phyloP scores from a whole-genome alignment of 2,113 vertebrate genomes.

The Dicerorhinus sumatrensis region DNA sequence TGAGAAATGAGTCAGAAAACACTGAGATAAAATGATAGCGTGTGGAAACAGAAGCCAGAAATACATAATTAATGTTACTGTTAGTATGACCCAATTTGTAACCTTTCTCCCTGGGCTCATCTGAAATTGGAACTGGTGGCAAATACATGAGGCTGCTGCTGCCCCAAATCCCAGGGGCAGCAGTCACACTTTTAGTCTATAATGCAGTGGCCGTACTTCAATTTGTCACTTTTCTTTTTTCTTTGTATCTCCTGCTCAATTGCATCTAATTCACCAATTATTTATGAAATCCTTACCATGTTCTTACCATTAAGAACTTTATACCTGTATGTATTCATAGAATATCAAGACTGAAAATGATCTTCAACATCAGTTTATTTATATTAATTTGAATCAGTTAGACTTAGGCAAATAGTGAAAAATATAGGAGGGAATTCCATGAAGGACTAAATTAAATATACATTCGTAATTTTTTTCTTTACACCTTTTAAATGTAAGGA shows the following conservation, averaged over 20 bases:
- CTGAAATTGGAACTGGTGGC: background rate
- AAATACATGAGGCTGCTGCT: background rate
- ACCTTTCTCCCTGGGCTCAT: background rate
- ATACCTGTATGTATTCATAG: background rate
- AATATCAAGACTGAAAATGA: background rate
- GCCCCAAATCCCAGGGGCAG: background rate
- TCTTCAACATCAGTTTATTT: background rate
- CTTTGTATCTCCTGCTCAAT: background rate
- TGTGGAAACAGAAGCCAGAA: constrained; percentile 1
- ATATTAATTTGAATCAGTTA: background rate
- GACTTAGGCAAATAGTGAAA: background rate
- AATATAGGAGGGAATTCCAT: background rate
- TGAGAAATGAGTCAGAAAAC: background rate
- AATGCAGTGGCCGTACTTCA: background rate
- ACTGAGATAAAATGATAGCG: background rate
- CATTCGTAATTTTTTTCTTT: background rate
- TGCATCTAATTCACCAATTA: background rate
- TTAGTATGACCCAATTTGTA: background rate
- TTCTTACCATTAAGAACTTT: constrained; percentile 3
- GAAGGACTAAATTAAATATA: background rate
- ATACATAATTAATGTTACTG: background rate
- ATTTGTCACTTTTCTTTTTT: background rate
- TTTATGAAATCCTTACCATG: background rate
- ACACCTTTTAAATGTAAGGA: background rate
- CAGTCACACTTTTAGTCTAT: background rate